phyloP scores from a whole-genome alignment of 2,888 invertebrate species.

The Harmothoe impar region DNA sequence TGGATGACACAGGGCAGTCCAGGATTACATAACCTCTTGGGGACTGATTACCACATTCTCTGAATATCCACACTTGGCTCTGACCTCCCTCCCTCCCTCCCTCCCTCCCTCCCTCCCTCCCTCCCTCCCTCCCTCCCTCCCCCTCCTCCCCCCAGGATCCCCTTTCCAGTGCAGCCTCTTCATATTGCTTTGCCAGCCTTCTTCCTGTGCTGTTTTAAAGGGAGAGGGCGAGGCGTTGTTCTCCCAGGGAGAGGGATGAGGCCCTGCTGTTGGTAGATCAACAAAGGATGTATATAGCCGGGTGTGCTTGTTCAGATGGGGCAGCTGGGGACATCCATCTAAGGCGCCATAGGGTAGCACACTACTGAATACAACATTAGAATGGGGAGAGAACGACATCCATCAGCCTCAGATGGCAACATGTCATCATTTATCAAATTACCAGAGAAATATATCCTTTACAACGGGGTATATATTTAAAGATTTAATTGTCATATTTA shows the following conservation, averaged over 20 bases:
- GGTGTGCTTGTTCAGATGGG: conserved; percentile 21
- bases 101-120: background rate
- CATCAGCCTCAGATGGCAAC: background rate
- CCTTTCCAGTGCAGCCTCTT: too few relatives aligned
- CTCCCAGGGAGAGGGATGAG: background rate
- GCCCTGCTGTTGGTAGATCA: background rate
- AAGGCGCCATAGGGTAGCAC: background rate
- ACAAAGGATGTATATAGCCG: conserved; percentile 4
- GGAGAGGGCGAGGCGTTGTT: too few relatives aligned
- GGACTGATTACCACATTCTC: background rate
- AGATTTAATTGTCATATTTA: conserved; percentile 14
- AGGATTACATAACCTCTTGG: conserved; percentile 25
- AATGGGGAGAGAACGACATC: background rate
- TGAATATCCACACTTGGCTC: background rate
- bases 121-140: background rate
- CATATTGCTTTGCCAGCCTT: too few relatives aligned
- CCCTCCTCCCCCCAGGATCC: background rate
- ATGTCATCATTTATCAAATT: conserved; percentile 23
- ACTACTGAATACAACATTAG: conserved; percentile 23
- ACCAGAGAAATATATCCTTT: conserved; percentile 21
- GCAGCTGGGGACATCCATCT: conserved; percentile 17
- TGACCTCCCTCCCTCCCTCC: background rate
- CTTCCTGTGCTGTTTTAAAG: too few relatives aligned
- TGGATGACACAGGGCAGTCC: background rate
- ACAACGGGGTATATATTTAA: background rate